These are phyloP conservation scores for Rhinoptilus africanus DNA, from an alignment of 2,113 vertebrate species.

Conservation along the genomic window DNA sequence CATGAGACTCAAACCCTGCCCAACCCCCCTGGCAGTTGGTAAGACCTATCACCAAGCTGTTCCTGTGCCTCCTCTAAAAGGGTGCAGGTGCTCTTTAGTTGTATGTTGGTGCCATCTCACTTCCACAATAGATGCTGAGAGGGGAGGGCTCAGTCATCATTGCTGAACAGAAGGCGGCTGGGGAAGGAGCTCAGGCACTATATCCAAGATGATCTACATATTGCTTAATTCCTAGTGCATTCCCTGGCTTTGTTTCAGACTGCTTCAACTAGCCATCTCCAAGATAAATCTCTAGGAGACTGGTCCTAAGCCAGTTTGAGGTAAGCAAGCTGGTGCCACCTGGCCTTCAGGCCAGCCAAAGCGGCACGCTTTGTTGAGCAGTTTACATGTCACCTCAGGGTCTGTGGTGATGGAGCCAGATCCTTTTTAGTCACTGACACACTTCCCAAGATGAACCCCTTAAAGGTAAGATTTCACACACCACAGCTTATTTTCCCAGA, in stretches of 20 bases:
- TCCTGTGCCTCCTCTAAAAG: neutral
- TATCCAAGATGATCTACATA: neutral
- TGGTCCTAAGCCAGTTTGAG: neutral
- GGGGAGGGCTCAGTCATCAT: neutral
- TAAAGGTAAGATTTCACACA: neutral
- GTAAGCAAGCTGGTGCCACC: neutral
- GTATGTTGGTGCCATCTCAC: neutral
- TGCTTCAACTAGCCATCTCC: neutral
- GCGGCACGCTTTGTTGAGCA: neutral
- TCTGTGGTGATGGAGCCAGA: neutral
- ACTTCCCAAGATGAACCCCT: neutral
- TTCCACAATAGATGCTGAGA: neutral
- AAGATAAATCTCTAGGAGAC: neutral
- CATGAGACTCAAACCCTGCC: neutral
- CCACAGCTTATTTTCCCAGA: neutral
- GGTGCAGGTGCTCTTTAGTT: neutral
- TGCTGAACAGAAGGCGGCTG: neutral
- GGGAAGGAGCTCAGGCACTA: neutral
- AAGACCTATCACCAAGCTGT: neutral
- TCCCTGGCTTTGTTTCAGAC: neutral
- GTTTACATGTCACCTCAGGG: neutral
- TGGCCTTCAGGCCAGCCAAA: neutral
- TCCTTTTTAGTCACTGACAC: neutral
- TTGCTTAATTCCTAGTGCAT: accelerated
- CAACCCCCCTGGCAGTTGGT: neutral